A percentile compares a stretch with the other conserved stretches of the same genome.
Evolutionary conservation across 2,113 vertebrate genomes (phyloP).

Genomic region (cat (Felis catus)): DNA sequence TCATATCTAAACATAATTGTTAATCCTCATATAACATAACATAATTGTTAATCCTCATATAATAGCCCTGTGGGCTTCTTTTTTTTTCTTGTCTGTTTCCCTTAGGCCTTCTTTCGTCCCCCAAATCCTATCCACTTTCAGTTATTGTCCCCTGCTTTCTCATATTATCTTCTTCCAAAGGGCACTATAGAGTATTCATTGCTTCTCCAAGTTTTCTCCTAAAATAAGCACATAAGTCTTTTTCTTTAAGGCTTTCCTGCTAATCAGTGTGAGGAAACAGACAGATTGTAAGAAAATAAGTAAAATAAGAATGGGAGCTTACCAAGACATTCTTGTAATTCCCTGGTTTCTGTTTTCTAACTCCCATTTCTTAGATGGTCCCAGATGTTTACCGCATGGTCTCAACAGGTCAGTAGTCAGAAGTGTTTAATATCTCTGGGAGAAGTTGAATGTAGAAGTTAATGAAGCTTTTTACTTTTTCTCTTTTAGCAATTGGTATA

Average conservation of each 20-base stretch:
- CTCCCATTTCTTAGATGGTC: background rate
- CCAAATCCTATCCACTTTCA: background rate
- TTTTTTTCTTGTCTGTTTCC: background rate
- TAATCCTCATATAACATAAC: background rate
- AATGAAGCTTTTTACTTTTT: constrained; percentile 38
- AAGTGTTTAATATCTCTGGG: background rate
- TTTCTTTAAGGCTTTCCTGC: background rate
- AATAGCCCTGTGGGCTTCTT: background rate
- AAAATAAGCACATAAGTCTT: constrained; percentile 27
- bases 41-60: constrained; percentile 17
- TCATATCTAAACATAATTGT: background rate
- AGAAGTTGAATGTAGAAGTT: constrained; percentile 1
- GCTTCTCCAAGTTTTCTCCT: background rate
- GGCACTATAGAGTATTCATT: background rate
- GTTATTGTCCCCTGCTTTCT: background rate
- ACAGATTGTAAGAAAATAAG: constrained; percentile 23
- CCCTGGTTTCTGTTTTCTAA: constrained; percentile 26
- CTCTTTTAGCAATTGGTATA: background rate
- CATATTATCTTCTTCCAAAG: background rate
- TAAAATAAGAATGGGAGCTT: background rate
- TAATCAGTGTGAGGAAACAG: constrained; percentile 13
- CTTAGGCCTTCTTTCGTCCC: background rate
- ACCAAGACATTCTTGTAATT: constrained; percentile 1
- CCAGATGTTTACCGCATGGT: constrained; percentile 29
- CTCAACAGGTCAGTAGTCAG: background rate